A percentile compares a stretch with the other conserved stretches of the same genome.
These are phyloP conservation scores for Phacellophora camtschatica DNA, from an alignment of 30 jellyfish, hydroid and myxozoan genomes.

Conservation along the genomic window DNA sequence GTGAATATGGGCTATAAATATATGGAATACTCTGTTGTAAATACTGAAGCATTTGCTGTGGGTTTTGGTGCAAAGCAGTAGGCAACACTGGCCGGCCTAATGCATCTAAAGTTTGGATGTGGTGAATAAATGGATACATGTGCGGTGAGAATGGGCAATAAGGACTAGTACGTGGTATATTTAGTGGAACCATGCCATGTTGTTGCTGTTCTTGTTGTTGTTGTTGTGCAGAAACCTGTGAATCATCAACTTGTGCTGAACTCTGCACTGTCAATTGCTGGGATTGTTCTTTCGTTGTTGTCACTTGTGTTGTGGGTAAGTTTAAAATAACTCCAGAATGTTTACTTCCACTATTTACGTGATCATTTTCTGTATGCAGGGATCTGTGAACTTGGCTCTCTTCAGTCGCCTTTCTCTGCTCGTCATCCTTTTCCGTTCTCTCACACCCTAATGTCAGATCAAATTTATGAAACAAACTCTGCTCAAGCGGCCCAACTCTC, in stretches of 20 bases:
- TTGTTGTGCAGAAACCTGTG: neutral
- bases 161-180: neutral
- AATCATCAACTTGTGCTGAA: neutral
- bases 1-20: conserved; percentile 41
- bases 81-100: conserved; percentile 30
- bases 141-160: conserved; percentile 57
- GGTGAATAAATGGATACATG: conserved; percentile 68
- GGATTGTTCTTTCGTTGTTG: neutral
- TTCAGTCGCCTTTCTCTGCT: neutral
- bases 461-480: conserved; percentile 7
- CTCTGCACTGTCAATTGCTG: neutral
- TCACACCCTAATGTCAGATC: neutral
- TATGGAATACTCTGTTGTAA: conserved; percentile 53
- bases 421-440: neutral
- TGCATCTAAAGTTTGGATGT: conserved; percentile 24
- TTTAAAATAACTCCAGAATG: too few species aligned
- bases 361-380: neutral
- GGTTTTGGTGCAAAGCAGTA: neutral
- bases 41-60: conserved; percentile 31
- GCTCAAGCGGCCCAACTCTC: neutral
- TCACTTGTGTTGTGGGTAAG: neutral
- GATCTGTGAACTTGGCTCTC: neutral
- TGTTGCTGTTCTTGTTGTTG: neutral
- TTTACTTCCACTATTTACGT: neutral
- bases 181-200: conserved; percentile 4